These are phyloP conservation scores for Zoanthus sociatus DNA, from an alignment of 92 coral and sea anemone species.

Conservation along the genomic window DNA sequence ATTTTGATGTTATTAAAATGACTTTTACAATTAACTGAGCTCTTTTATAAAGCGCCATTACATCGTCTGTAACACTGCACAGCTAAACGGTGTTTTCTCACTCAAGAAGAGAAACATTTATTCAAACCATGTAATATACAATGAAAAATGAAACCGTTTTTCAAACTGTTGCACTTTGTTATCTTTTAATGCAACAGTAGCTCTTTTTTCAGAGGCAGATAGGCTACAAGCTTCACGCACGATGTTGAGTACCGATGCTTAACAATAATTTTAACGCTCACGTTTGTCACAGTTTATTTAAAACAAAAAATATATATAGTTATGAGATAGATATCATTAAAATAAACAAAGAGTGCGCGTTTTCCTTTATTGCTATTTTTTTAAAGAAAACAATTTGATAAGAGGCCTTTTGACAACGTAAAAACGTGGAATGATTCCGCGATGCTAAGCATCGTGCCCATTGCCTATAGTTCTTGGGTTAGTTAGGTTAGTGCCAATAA, in stretches of 20 bases:
- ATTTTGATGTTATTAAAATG: not conserved
- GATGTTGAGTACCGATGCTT: not conserved
- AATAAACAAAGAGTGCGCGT: not conserved
- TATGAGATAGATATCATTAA: not conserved
- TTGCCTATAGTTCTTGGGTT: not conserved
- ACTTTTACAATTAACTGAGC: not conserved
- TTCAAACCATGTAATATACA: not conserved
- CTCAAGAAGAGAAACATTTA: not conserved
- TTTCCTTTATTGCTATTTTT: not conserved
- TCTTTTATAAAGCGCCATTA: not conserved
- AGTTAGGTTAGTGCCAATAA: not conserved
- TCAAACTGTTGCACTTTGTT: not conserved
- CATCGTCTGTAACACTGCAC: not conserved
- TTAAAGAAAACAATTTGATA: not conserved
- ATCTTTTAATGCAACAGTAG: not conserved
- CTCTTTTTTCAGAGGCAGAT: not conserved
- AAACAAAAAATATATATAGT: not conserved
- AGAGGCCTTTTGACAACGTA: not conserved
- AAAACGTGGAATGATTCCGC: not conserved
- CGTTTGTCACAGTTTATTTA: too few relatives aligned
- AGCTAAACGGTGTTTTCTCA: not conserved
- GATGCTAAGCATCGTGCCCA: not conserved
- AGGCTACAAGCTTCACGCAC: not conserved
- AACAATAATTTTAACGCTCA: not conserved
- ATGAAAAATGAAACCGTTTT: not conserved